A percentile compares a stretch with the other conserved stretches of the same genome.
Conservation (phyloP, 2,113 vertebrate genomes). For the Phocoena phocoena region DNA sequence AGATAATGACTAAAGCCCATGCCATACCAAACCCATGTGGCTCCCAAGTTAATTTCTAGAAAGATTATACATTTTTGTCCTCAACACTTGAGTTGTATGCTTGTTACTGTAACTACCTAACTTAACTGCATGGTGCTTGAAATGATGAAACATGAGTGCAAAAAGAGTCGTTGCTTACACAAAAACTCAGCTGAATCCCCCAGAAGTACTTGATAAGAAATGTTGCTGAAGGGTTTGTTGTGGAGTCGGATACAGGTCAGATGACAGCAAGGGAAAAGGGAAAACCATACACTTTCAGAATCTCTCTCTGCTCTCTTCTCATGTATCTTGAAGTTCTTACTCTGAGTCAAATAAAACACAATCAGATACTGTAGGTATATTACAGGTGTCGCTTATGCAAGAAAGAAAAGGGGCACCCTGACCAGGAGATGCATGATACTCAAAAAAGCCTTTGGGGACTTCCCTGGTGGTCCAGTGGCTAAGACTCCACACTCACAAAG, state of each 20-base stretch:
- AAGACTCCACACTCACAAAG: too few species aligned
- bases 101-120: not conserved
- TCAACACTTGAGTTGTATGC: not conserved
- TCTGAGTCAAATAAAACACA: constrained; percentile 5
- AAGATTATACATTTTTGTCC: not conserved
- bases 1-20: not conserved
- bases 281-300: not conserved
- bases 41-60: not conserved
- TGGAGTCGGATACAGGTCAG: not conserved
- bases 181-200: not conserved
- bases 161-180: not conserved
- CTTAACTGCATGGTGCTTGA: not conserved
- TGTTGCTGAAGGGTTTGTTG: not conserved
- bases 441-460: not conserved
- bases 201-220: not conserved
- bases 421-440: not conserved
- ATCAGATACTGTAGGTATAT: not conserved
- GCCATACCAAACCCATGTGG: not conserved
- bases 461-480: too few species aligned
- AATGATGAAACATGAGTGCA: not conserved
- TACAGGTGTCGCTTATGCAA: not conserved
- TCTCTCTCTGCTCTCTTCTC: not conserved
- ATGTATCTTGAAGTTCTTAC: not conserved
- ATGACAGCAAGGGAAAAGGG: not conserved
- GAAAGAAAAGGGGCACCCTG: not conserved